A percentile compares a stretch with the other conserved stretches of the same genome.
Evolutionary conservation across 2,113 vertebrate species (phyloP).

Genomic region (Cercopithecus mona): DNA sequence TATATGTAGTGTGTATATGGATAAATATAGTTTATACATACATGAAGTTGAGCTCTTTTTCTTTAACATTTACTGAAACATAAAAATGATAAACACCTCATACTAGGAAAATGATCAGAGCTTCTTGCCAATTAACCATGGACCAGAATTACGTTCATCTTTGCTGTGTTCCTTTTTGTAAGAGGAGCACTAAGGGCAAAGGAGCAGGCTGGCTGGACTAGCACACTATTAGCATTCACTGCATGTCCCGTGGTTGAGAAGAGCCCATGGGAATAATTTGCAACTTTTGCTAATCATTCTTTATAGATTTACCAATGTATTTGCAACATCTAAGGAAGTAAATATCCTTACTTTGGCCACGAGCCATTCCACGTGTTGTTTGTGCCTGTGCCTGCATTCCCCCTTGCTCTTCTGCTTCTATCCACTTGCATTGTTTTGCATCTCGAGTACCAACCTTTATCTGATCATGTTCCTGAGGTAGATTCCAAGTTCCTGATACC

Average conservation of each 20-base stretch:
- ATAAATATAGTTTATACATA: neutral
- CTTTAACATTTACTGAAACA: neutral
- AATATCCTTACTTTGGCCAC: neutral
- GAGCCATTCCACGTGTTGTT: neutral
- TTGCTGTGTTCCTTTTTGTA: neutral
- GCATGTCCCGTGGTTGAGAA: no score
- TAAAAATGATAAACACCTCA: neutral
- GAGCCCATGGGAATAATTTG: fast-evolving
- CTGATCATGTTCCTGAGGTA: neutral
- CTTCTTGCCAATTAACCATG: neutral
- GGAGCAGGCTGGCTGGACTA: fast-evolving
- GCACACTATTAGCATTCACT: fast-evolving
- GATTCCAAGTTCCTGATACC: no score
- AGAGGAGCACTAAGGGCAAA: neutral
- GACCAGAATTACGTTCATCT: neutral
- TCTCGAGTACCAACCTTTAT: neutral
- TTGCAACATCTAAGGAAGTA: neutral
- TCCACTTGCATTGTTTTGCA: fast-evolving
- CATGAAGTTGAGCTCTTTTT: neutral
- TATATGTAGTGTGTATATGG: no score
- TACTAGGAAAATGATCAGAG: neutral
- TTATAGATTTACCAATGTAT: neutral
- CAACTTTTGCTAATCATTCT: neutral
- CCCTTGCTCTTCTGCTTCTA: neutral
- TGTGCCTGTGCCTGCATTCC: neutral